Base-by-base conservation (phyloP, 2,113 vertebrate species). In the Hylia prasina region DNA sequence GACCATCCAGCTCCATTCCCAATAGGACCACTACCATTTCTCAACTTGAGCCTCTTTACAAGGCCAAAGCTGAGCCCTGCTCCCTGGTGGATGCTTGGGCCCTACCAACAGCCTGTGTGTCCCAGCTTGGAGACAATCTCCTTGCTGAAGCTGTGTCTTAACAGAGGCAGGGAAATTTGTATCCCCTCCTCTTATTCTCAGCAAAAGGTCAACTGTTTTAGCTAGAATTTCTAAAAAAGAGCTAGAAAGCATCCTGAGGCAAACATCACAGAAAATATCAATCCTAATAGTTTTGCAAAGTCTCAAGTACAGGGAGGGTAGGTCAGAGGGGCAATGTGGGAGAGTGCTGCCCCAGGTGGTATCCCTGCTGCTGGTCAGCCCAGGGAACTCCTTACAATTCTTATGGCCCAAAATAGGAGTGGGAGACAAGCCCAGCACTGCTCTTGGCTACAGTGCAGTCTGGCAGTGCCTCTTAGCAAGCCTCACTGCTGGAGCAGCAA, bases 401-500 rank as follows among this genome's bases (percentile, higher is more conserved):
- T n/a, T 51, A 31, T 6, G 40, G 50, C 37, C 45, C 25, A 25
- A 81, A 77, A 63, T 0, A 63, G 48, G 24, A 85, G 40, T 0
- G 0, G 53, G 9, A 70, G 15, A 60, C 0, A 1, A 87, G 9
- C 48, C 13, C 65, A 84, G 44, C 0, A 1, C 30, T 37, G 23
- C 50, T 17, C 17, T 58, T 15, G 15, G 42, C 33, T 71, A 35
- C 3, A 1, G 16, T 7, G 17, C 7, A 21, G 17, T 31, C 66
- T 64, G 40, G 35, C 45, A 56, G 45, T 30, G 35, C 24, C 24
- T 56, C 63, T 81, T 4, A 15, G 44, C 48, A 39, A 93, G 21
- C 12, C 42, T 40, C 45, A 28, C 27, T 2, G 2, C 39, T 0
- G 0, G 28, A 83, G 27, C 0, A 0, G 31, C 0, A 0, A 25